Evolutionary conservation across 2,797 vertebrate species (phyloP), one percentile per base, ranked within the genome.

Genomic region (Siniperca scherzeri): DNA sequence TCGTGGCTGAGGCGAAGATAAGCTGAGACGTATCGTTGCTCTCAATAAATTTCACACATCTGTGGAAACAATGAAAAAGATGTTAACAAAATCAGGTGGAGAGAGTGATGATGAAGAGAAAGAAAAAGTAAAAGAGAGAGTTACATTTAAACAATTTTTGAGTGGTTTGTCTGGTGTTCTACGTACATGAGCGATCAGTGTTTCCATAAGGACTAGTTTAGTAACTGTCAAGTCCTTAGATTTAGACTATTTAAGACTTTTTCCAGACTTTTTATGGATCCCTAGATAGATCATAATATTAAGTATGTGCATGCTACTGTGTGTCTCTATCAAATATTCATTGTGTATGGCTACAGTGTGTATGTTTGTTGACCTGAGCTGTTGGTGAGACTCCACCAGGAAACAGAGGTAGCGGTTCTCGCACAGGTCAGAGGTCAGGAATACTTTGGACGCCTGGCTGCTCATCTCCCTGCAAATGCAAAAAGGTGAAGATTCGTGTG

Each of bases 1-100:
- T 96, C 13, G 97, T 97, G 61, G 99, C 90, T 1, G 97, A 96
- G 14, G 97, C 95, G 80, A 99, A 99, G 90, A 99, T 99, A 68
- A 99, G 94, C 89, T 98, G 98, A 0, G 97, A 96, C 0, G 95
- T 94, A 85, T 98, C 97, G 0, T 99, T 99, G 95, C 96, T 98
- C 87, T 99, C 97, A 71, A 99, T 95, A 93, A 98, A 98, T 90
- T 98, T 99, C 19, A 99, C 96, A 95, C 98, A 98, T 77, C 99
- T 99, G 89, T 68, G 50, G 68, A 74, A 72, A 89, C 25, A 69
- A 66, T 1, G 7, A 84, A 61, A 16, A 79, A 36, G 1, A 57
- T 10, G 13, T 17, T 10, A 42, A 69, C 22, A 67, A 25, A 53
- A 78, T 42, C 10, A 12, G 19, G 1, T 46, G 1, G 8, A 55